Base-by-base conservation (phyloP, 1,140 invertebrate species). In the Acromyrmex charruanus region DNA sequence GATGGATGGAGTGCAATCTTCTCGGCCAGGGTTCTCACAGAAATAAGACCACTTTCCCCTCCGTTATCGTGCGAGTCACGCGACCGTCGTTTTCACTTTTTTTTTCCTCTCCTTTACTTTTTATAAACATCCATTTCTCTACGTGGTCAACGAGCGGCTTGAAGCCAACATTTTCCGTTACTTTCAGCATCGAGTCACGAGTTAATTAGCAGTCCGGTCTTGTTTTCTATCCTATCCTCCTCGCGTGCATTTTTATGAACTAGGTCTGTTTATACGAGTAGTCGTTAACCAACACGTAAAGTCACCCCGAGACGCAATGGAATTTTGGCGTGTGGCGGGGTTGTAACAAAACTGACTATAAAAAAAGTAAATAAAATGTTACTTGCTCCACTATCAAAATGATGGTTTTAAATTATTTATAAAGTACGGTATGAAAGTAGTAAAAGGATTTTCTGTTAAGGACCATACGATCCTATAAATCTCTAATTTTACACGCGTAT, bases 1-100 rank as follows among this genome's bases (percentile, higher is more conserved):
- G 80, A 84, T 75, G 69, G 69, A 84, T 75, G 80, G 80, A 61
- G 80, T 51, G 80, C 80, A 84, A 84, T 84, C 80, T 84, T 61
- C 80, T 35, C 25, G 44, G 69, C 25, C 5, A 16, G 55, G 28
- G n/a, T 84, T 84, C 55, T 61, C 69, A 75, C 80, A 75, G 69
- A 84, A 84, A 75, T 84, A 75, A 75, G 55, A 35, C 58, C 55
- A 84, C 80, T 84, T 84, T 84, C 65, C 68, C 55, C 55, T 49
- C 55, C 55, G 69, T 74, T 61, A 84, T 61, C 39, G 55, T 84
- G 55, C 80, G 55, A 75, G 69, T 84, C 80, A 75, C 80, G 69
- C 80, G 80, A 84, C 58, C 39, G 39, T 51, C 58, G 55, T 84
- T 84, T 74, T 75, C 39, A 51, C 39, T 74, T 49, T 61, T 74